Evolutionary conservation across 2,888 invertebrate genomes (phyloP).

Genomic region (Julus scandinavius): DNA sequence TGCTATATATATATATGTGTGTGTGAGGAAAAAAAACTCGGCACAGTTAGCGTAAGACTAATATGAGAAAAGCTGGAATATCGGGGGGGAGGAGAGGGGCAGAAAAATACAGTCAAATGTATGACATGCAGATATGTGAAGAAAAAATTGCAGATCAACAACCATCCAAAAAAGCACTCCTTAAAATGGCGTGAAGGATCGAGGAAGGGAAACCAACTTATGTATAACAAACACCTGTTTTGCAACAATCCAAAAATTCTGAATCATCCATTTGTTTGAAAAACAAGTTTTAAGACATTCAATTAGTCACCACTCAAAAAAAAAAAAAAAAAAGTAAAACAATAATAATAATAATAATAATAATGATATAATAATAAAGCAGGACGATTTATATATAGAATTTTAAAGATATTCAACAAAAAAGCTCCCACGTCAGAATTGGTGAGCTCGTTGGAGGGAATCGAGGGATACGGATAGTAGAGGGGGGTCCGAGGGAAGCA

Average conservation of each 20-base stretch:
- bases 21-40: slow-evolving; percentile 1
- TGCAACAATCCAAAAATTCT: slow-evolving; percentile 53
- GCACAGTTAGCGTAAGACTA: not conserved
- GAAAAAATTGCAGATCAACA: slow-evolving; percentile 48
- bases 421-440: slow-evolving; percentile 45
- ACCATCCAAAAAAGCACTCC: slow-evolving; percentile 51
- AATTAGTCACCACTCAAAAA: no score
- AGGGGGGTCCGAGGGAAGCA: not conserved
- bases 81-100: not conserved
- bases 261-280: slow-evolving; percentile 43
- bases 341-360: slow-evolving; percentile 51
- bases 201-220: not conserved
- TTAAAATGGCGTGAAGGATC: slow-evolving; percentile 16
- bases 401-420: slow-evolving; percentile 57
- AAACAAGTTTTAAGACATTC: slow-evolving; percentile 51
- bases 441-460: slow-evolving; percentile 55
- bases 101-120: slow-evolving; percentile 43
- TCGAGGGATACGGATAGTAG: slow-evolving; percentile 47
- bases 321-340: slow-evolving; percentile 52
- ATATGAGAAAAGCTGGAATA: slow-evolving; percentile 5
- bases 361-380: slow-evolving; percentile 50
- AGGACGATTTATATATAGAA: slow-evolving; percentile 54
- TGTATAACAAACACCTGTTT: slow-evolving; percentile 44
- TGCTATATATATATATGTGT: not conserved
- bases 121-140: slow-evolving; percentile 52